Evolutionary conservation across 2,797 vertebrate genomes (phyloP), one percentile per base, ranked within the genome.

Genomic region (Gymnothorax reevesii): DNA sequence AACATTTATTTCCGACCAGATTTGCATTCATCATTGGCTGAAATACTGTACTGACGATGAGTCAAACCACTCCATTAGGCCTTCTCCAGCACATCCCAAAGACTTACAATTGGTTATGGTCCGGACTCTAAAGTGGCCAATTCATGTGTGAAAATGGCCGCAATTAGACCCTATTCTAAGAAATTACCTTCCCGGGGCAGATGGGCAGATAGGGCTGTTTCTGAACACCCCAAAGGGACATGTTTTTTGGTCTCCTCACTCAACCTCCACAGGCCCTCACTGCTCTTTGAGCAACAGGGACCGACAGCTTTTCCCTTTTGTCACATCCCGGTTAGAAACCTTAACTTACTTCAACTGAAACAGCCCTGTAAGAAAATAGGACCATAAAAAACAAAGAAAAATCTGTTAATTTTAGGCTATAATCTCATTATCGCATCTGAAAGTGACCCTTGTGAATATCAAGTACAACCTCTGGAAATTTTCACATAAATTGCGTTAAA

Each of bases 401-500:
- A 52, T n/a, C 8, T 64, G 85, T 88, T 66, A 88, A 86, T 85
- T 94, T 94, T 92, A 59, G 20, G 57, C 57, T 85, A 59, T 87
- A 87, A 87, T 87, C 52, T 86, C 69, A 84, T 90, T 82, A 86
- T 87, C 22, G 87, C 84, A 83, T 90, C 88, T 91, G 85, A 88
- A 87, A 87, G 92, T 94, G 93, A 93, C 94, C 94, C 42, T 89
- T 71, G 87, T 85, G 86, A 89, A 42, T 89, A 89, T 88, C 85
- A 91, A 83, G 82, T 89, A 92, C 91, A 84, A 92, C 91, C 87
- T 88, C 89, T 82, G 89, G 85, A 87, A 91, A 91, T 89, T 82
- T 93, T 90, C 91, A 55, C 59, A 91, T 88, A 91, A 91, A 88
- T 90, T 90, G 91, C 91, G 90, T 92, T 91, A 94, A 93, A 91